phyloP scores from a whole-genome alignment of 2,888 invertebrate species.

The Mystacides longicornis region DNA sequence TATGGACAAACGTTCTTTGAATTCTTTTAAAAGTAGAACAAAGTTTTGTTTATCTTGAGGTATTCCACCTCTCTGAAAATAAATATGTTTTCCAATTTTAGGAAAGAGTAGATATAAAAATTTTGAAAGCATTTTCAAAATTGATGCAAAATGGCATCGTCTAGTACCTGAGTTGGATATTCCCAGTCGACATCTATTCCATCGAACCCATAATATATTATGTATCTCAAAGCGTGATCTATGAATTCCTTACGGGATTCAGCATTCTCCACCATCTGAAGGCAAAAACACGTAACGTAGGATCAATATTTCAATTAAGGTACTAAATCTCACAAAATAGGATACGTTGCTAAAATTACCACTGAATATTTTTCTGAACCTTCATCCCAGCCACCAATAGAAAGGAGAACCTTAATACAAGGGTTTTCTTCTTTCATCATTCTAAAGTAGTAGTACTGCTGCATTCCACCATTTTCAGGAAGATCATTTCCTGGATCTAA shows the following conservation, averaged over 20 bases:
- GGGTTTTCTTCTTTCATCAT: conserved; percentile 37
- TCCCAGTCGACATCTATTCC: conserved; percentile 48
- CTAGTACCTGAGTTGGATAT: conserved; percentile 35
- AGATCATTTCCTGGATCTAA: conserved; percentile 37
- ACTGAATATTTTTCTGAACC: conserved; percentile 39
- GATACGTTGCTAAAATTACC: no score
- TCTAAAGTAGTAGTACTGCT: conserved; percentile 33
- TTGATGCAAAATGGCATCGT: background rate
- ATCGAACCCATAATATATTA: conserved; percentile 40
- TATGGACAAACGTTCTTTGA: conserved; percentile 36
- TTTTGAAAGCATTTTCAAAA: no score
- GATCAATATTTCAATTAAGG: no score
- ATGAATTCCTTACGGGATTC: conserved; percentile 36
- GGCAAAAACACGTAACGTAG: no score
- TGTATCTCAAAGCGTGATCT: conserved; percentile 36
- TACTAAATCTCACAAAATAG: no score
- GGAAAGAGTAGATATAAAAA: background rate
- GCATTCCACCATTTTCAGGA: conserved; percentile 23
- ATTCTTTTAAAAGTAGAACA: conserved; percentile 34
- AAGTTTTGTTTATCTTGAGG: conserved; percentile 38
- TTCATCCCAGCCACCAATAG: conserved; percentile 47
- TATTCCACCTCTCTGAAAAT: conserved; percentile 35
- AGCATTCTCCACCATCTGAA: conserved; percentile 36
- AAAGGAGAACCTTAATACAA: conserved; percentile 38
- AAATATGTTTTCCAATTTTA: background rate